Evolutionary conservation across 92 coral and sea anemone genomes (phyloP).

Genomic region (Porites divaricata): DNA sequence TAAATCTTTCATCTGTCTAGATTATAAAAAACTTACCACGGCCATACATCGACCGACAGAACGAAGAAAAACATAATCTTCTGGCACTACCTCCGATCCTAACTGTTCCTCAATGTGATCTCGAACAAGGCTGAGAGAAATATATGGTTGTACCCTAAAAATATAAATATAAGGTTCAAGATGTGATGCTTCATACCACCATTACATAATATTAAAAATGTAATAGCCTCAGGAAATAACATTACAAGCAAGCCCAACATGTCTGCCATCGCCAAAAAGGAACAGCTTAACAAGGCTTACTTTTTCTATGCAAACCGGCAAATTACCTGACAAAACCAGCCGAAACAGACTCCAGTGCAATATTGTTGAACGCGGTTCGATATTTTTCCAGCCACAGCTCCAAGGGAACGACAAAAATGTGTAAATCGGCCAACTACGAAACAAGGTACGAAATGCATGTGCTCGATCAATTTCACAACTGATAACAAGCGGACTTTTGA

Average conservation of each 20-base stretch:
- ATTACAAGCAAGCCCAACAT: neutral
- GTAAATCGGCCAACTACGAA: constrained; percentile 91
- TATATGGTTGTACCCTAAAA: constrained; percentile 83
- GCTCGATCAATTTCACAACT: constrained; percentile 18
- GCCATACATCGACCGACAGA: constrained; percentile 99
- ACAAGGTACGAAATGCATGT: constrained; percentile 18
- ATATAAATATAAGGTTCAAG: neutral
- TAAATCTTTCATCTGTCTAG: neutral
- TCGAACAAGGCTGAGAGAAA: constrained; percentile 72
- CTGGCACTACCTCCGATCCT: constrained; percentile 89
- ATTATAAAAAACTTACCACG: constrained; percentile 66
- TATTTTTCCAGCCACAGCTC: constrained; percentile 97
- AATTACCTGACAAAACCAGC: constrained; percentile 99
- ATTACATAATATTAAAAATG: neutral
- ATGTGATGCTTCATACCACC: neutral
- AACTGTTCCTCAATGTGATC: constrained; percentile 92
- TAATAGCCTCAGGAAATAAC: neutral
- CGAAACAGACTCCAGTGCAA: constrained; percentile 95
- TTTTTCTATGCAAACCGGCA: neutral
- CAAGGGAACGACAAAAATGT: constrained; percentile 97
- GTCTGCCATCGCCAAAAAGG: neutral
- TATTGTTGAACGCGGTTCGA: constrained; percentile 96
- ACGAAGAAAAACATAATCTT: constrained; percentile 90
- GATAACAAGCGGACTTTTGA: neutral
- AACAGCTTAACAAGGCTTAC: neutral